These are phyloP conservation scores for Porites evermanni DNA, from an alignment of 92 coral and sea anemone species.

Conservation along the genomic window DNA sequence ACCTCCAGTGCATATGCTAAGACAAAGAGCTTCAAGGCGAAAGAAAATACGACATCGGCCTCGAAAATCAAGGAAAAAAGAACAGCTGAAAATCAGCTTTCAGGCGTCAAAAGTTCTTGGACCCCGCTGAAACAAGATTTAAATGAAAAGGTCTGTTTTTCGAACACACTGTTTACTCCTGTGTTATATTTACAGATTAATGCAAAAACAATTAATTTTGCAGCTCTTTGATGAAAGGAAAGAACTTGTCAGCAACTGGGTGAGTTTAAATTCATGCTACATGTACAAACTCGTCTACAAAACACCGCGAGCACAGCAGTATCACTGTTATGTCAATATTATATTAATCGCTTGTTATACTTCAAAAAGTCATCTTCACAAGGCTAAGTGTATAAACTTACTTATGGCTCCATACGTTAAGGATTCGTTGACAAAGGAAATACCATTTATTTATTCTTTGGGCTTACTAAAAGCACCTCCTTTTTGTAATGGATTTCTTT, in stretches of 20 bases:
- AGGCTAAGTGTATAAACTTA: no score
- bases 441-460: no score
- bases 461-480: no score
- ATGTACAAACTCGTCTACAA: neutral
- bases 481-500: no score
- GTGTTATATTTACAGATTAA: neutral
- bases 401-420: no score
- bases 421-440: no score
- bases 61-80: slow-evolving; percentile 82
- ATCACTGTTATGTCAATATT: no score
- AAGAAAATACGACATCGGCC: slow-evolving; percentile 76
- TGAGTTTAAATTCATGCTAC: slow-evolving; percentile 39
- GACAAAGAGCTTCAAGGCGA: slow-evolving; percentile 87
- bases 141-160: slow-evolving; percentile 78
- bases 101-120: slow-evolving; percentile 90
- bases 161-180: neutral
- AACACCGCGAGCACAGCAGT: no score
- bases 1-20: slow-evolving; percentile 85
- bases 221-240: slow-evolving; percentile 95
- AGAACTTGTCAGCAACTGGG: slow-evolving; percentile 96
- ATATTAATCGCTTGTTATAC: no score
- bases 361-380: no score
- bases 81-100: slow-evolving; percentile 52
- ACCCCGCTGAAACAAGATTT: slow-evolving; percentile 86
- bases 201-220: neutral